phyloP scores from a whole-genome alignment of 2,888 invertebrate genomes.

The Dryadula phaetusa region DNA sequence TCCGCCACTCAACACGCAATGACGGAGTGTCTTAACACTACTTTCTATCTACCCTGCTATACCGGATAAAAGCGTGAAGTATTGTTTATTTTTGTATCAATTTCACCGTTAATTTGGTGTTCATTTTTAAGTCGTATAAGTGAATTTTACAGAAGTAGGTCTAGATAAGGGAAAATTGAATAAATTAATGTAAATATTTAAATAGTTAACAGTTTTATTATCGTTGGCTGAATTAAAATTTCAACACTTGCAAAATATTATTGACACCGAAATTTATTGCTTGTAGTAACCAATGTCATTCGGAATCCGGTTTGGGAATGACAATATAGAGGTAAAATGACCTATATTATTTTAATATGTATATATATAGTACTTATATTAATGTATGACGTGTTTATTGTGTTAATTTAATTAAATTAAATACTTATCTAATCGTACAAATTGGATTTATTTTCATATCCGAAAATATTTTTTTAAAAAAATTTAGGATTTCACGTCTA shows the following conservation, averaged over 20 bases:
- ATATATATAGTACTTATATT: background rate
- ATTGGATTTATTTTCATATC: no score
- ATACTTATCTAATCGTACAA: no score
- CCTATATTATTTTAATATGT: slow-evolving; percentile 5
- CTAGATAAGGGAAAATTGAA: slow-evolving; percentile 1
- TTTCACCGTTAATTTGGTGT: background rate
- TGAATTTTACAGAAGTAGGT: background rate
- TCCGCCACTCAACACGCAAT: no score
- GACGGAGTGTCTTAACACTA: no score
- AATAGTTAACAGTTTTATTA: slow-evolving; percentile 27
- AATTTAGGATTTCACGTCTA: no score
- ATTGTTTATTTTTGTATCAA: no score
- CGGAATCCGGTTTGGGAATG: slow-evolving; percentile 27
- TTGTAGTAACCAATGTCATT: slow-evolving; percentile 29
- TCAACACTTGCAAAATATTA: slow-evolving; percentile 27
- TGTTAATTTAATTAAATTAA: no score
- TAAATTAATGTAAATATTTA: background rate
- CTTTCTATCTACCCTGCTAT: no score
- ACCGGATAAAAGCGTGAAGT: no score
- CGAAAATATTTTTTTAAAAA: no score
- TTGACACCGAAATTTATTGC: slow-evolving; percentile 29
- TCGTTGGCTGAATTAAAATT: slow-evolving; percentile 66
- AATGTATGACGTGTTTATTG: no score
- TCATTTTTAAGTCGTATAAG: background rate
- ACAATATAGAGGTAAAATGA: slow-evolving; percentile 3